Base-by-base conservation (phyloP, 2,888 invertebrate species). In the Pristionchus maxplancki region DNA sequence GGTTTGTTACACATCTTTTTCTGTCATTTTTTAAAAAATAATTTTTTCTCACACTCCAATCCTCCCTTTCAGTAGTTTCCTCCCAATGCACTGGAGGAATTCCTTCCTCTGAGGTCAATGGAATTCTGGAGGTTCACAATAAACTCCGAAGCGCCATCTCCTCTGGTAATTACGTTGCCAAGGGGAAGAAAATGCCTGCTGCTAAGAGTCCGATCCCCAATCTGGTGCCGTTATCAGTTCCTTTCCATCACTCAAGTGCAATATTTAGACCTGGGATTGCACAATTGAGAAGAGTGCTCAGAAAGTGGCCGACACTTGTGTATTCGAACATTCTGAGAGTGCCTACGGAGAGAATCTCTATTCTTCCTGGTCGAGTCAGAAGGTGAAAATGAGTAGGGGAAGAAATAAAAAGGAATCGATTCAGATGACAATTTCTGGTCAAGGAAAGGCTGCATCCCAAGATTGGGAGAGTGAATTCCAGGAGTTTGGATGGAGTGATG, bases 401-500 rank as follows among this genome's bases (percentile, higher is more conserved):
- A 20, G 17, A 11, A 8, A 37, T 17, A 17, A 17, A 20, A 37
- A 20, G 37, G 20, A 17, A 34, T 20, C 20, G 3, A 37, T 64
- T 64, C 24, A 71, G 34, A 71, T 37, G 3, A n/a, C 37, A 17
- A 5, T 71, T 37, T 0, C 6, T 37, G 71, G 71, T 53, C 53
- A 53, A 53, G 53, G 53, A 53, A 53, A 53, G 53, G 20, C 24
- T 64, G 31, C 64, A 17, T 28, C 64, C 31, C 64, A 64, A 5
- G 37, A 71, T 20, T 90, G 89, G 90, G 88, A 89, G 50, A 53
- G 87, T n/a, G 89, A 90, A 64, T 90, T 90, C 78, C 89, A 90
- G 44, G 53, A 87, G 40, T 87, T 86, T 71, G 90, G 90, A 88
- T 90, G 90, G 90, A 58, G 74, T n/a, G 74, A 87, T 53, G 89